These are phyloP conservation scores for Ormyrus pomaceus DNA, from an alignment of 2,888 invertebrate species.

Conservation along the genomic window DNA sequence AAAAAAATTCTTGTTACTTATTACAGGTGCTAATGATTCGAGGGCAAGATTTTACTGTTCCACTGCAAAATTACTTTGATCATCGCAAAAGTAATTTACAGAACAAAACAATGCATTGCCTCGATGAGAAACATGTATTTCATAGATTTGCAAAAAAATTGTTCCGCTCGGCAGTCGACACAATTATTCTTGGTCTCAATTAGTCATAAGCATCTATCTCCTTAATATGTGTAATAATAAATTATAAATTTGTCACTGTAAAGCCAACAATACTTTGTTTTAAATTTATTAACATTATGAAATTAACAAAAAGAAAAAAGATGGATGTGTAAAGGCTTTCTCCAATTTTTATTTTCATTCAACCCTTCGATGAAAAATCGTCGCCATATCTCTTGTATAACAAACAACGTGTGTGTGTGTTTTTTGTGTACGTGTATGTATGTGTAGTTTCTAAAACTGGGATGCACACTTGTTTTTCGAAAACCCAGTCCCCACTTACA, in stretches of 20 bases:
- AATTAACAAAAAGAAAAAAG: slow-evolving; percentile 67
- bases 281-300: slow-evolving; percentile 59
- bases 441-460: slow-evolving; percentile 63
- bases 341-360: slow-evolving; percentile 71
- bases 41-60: slow-evolving; percentile 45
- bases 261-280: slow-evolving; percentile 56
- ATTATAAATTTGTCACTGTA: slow-evolving; percentile 57
- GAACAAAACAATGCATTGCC: slow-evolving; percentile 49
- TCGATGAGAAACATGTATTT: slow-evolving; percentile 46
- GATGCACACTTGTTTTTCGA: slow-evolving; percentile 64
- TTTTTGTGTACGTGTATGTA: slow-evolving; percentile 58
- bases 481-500: slow-evolving; percentile 68
- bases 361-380: slow-evolving; percentile 70
- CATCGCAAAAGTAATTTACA: slow-evolving; percentile 50
- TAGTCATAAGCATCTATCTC: slow-evolving; percentile 61
- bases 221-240: slow-evolving; percentile 57
- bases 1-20: slow-evolving; percentile 51
- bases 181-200: slow-evolving; percentile 61
- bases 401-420: slow-evolving; percentile 68
- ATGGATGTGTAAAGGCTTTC: slow-evolving; percentile 71
- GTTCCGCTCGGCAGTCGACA: slow-evolving; percentile 66
- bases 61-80: slow-evolving; percentile 52
- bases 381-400: slow-evolving; percentile 71
- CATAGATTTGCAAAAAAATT: slow-evolving; percentile 63
- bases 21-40: slow-evolving; percentile 56